Percentiles rank a stretch among this genome's conserved stretches.
Evolutionary conservation across 2,113 vertebrate genomes (phyloP).

Genomic region (Myiozetetes cayanensis): DNA sequence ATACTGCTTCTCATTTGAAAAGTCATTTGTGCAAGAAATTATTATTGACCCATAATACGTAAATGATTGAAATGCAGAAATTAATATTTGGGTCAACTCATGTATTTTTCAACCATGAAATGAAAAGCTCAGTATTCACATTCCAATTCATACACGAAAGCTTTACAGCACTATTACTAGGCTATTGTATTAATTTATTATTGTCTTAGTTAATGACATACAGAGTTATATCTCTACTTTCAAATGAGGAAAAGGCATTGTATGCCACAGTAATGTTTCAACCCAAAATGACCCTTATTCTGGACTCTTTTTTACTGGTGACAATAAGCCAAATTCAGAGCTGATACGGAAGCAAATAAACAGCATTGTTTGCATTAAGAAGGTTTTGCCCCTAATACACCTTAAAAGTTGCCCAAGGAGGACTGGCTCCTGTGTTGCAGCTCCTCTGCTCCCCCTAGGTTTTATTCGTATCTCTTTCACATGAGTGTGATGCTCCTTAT

Average conservation of each 20-base stretch:
- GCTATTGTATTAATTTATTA: constrained; percentile 72
- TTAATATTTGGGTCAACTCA: constrained; percentile 81
- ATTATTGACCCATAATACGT: constrained; percentile 80
- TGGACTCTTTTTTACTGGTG: background rate
- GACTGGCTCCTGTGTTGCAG: background rate
- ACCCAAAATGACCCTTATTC: background rate
- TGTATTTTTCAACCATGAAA: constrained; percentile 81
- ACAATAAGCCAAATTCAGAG: background rate
- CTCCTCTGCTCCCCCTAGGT: background rate
- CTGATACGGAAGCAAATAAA: background rate
- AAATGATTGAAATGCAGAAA: constrained; percentile 76
- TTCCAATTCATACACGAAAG: constrained; percentile 73
- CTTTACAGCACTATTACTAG: constrained; percentile 60
- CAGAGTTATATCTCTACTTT: constrained; percentile 8
- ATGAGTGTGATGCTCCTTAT: background rate
- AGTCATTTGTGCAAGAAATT: constrained; percentile 75
- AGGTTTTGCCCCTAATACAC: background rate
- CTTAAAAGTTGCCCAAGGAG: background rate
- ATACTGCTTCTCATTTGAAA: constrained; percentile 76
- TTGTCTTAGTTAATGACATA: constrained; percentile 70
- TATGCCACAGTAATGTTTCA: background rate
- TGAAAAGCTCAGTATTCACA: constrained; percentile 76
- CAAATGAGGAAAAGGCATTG: background rate
- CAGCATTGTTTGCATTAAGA: background rate
- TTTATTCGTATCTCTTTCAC: background rate